phyloP scores from a whole-genome alignment of 2,888 invertebrate species.

The Metallyticus violacea region DNA sequence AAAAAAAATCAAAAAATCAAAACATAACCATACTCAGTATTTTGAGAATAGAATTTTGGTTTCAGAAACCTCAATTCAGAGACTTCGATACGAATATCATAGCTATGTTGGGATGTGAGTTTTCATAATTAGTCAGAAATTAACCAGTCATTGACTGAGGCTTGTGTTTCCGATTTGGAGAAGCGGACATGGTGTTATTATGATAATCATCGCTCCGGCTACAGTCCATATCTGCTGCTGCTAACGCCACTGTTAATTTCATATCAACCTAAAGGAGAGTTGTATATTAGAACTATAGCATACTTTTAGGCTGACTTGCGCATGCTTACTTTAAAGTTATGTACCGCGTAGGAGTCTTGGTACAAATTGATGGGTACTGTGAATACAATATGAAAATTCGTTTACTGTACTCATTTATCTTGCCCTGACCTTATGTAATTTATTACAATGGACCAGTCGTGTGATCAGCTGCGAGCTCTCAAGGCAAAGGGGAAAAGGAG shows the following conservation, averaged over 20 bases:
- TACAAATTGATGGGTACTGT: neutral
- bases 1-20: too few relatives aligned
- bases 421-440: neutral
- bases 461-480: neutral
- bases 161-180: too few relatives aligned
- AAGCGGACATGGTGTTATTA: too few relatives aligned
- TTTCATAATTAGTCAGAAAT: too few relatives aligned
- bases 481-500: neutral
- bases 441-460: neutral
- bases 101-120: too few relatives aligned
- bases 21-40: too few relatives aligned
- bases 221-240: neutral
- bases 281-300: neutral
- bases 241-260: neutral
- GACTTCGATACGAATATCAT: too few relatives aligned
- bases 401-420: constrained; percentile 1
- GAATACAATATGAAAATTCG: constrained; percentile 9
- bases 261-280: neutral
- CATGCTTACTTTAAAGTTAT: neutral
- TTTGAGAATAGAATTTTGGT: too few relatives aligned
- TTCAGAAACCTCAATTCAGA: too few relatives aligned
- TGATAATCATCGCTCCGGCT: neutral
- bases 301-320: neutral
- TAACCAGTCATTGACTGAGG: too few relatives aligned
- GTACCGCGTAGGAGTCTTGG: neutral